Evolutionary conservation across 2,888 invertebrate species (phyloP).

Genomic region (Ligdia adustata): DNA sequence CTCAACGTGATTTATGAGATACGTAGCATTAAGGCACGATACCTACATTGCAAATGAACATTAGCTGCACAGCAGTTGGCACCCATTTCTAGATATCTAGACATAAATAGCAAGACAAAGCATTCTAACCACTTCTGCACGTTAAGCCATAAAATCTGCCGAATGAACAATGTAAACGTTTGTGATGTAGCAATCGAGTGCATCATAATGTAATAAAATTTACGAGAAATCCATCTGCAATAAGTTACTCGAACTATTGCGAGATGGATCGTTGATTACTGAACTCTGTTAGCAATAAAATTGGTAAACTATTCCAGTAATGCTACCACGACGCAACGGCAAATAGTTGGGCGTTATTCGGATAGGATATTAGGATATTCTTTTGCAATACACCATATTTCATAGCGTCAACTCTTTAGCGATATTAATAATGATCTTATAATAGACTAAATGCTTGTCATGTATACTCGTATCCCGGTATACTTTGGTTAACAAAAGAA

Average conservation of each 20-base stretch:
- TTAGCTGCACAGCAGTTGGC: slow-evolving; percentile 14
- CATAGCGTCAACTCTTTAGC: no score
- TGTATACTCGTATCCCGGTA: not conserved
- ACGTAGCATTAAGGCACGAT: slow-evolving; percentile 38
- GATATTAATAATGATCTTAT: no score
- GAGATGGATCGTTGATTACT: slow-evolving; percentile 2
- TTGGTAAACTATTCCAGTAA: not conserved
- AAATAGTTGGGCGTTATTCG: not conserved
- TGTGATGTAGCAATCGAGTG: slow-evolving; percentile 18
- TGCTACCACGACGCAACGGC: not conserved
- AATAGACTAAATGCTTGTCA: slow-evolving; percentile 16
- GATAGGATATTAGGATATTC: no score
- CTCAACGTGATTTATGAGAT: slow-evolving; percentile 64
- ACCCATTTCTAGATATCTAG: slow-evolving; percentile 2
- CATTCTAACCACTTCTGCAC: slow-evolving; percentile 12
- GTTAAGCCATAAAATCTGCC: slow-evolving; percentile 10
- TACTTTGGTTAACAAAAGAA: slow-evolving; percentile 13
- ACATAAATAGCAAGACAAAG: slow-evolving; percentile 18
- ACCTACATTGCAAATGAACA: slow-evolving; percentile 41
- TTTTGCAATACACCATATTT: no score
- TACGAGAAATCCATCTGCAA: slow-evolving; percentile 16
- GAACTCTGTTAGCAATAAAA: slow-evolving; percentile 5
- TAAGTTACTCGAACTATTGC: slow-evolving; percentile 2
- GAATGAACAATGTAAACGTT: slow-evolving; percentile 8
- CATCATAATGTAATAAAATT: slow-evolving; percentile 15